Conservation (phyloP, 2,113 vertebrate species). For the Microtus oregoni region DNA sequence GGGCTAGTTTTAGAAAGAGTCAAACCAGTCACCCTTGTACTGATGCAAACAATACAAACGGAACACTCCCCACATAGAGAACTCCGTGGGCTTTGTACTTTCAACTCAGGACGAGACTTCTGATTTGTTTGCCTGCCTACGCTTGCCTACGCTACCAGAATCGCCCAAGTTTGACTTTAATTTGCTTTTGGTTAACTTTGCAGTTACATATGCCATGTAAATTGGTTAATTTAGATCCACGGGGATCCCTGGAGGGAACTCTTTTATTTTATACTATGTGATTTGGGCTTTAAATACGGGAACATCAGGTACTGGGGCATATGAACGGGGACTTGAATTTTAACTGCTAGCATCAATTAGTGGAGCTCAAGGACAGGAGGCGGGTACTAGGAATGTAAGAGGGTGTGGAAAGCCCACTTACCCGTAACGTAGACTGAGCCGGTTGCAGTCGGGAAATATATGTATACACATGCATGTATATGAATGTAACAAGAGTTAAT, state of each 20-base stretch:
- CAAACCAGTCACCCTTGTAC: background rate
- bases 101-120: background rate
- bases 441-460: background rate
- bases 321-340: background rate
- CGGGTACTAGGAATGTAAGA: background rate
- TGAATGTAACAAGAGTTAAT: background rate
- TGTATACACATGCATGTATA: background rate
- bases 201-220: background rate
- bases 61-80: slow-evolving; percentile 9
- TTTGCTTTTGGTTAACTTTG: slow-evolving; percentile 31
- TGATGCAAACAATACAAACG: background rate
- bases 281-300: slow-evolving; percentile 41
- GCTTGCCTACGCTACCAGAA: background rate
- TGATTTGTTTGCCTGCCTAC: background rate
- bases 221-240: background rate
- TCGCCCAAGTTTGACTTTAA: background rate
- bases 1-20: slow-evolving; percentile 13
- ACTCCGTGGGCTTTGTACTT: background rate
- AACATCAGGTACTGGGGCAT: slow-evolving; percentile 20
- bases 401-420: background rate
- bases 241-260: background rate
- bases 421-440: background rate
- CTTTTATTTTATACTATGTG: slow-evolving; percentile 13
- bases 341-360: background rate
- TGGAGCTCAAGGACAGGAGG: background rate